Conservation (phyloP, 2,888 invertebrate species). For the Lathronympha strigana region DNA sequence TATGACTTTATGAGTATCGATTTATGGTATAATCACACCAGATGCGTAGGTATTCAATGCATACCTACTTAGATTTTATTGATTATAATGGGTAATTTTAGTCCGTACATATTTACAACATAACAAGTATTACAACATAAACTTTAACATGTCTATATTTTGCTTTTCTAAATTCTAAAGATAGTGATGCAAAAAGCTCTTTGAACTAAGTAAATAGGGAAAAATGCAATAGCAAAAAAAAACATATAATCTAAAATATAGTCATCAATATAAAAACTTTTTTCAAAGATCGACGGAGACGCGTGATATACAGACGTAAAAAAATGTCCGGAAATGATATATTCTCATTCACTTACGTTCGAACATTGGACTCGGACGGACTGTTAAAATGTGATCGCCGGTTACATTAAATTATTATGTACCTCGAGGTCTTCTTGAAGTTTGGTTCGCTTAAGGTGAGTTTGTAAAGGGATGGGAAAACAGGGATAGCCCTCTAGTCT, state of each 20-base stretch:
- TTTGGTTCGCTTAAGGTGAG: background rate
- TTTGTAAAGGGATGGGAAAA: background rate
- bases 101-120: too few species aligned
- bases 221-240: background rate
- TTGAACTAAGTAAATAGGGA: background rate
- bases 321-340: constrained; percentile 44
- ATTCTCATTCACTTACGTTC: background rate
- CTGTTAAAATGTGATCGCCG: background rate
- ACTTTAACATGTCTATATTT: too few species aligned
- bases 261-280: constrained; percentile 18
- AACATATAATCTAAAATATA: background rate
- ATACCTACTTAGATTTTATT: too few species aligned
- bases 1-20: background rate
- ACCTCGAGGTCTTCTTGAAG: background rate
- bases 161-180: too few species aligned
- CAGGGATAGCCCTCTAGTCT: constrained; percentile 51
- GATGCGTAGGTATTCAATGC: too few species aligned
- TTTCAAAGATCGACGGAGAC: constrained; percentile 20
- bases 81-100: too few species aligned
- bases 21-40: background rate
- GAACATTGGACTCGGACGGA: background rate
- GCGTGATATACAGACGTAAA: constrained; percentile 48
- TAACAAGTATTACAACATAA: too few species aligned
- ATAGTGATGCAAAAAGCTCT: background rate
- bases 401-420: background rate